These are phyloP conservation scores for Cataglyphis hispanica DNA, from an alignment of 1,140 invertebrate species.

Conservation along the genomic window DNA sequence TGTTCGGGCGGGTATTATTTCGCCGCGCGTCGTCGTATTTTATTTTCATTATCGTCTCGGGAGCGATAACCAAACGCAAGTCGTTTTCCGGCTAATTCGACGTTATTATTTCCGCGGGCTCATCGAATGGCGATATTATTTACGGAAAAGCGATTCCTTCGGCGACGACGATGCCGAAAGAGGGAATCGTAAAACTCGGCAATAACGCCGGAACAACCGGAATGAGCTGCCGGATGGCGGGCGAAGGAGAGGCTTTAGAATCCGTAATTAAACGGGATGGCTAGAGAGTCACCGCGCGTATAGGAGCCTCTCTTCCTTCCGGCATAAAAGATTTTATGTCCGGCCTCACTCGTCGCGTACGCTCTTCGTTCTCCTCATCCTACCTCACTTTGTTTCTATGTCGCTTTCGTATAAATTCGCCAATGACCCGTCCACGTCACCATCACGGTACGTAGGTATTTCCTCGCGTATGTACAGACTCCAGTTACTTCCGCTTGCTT, in stretches of 20 bases:
- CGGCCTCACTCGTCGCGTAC: slow-evolving; percentile 25
- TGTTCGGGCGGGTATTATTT: background rate
- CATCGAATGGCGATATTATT: slow-evolving; percentile 53
- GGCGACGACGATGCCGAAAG: slow-evolving; percentile 46
- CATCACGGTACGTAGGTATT: background rate
- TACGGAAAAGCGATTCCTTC: slow-evolving; percentile 52
- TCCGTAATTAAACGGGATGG: slow-evolving; percentile 78
- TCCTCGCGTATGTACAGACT: background rate
- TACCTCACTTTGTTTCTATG: slow-evolving; percentile 40
- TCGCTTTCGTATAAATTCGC: slow-evolving; percentile 37
- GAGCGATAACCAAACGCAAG: background rate
- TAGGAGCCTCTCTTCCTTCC: slow-evolving; percentile 42
- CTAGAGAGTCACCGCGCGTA: slow-evolving; percentile 54
- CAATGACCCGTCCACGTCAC: slow-evolving; percentile 6
- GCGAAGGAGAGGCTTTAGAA: slow-evolving; percentile 76
- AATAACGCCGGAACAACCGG: slow-evolving; percentile 73
- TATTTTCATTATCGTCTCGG: slow-evolving; percentile 5
- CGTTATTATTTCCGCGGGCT: slow-evolving; percentile 38
- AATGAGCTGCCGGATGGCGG: slow-evolving; percentile 56
- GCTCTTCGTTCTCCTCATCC: slow-evolving; percentile 22
- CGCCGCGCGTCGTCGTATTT: background rate
- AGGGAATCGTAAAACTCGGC: slow-evolving; percentile 74
- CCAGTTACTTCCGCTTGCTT: background rate
- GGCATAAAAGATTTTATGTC: slow-evolving; percentile 76
- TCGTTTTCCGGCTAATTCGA: slow-evolving; percentile 50